Base-by-base conservation (phyloP, 2,888 invertebrate species). In the Lochmaea crataegi region DNA sequence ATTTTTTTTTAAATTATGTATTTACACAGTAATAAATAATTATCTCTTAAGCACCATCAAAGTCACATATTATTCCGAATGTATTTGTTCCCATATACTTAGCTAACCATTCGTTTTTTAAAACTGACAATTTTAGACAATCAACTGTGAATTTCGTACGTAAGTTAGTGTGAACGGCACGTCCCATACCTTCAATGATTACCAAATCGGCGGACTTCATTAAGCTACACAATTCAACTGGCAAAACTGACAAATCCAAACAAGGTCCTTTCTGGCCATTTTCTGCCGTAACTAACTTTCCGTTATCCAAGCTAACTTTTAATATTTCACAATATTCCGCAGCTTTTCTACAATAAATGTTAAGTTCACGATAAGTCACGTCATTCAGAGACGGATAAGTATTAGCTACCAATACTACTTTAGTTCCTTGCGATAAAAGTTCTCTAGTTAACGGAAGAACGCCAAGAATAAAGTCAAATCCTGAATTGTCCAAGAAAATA, bases 401-500 rank as follows among this genome's bases (percentile, higher is more conserved):
- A 88, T 98, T 99, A 45, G 97, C 97, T 88, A 97, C 96, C 65
- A 98, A 88, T 81, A 98, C 93, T 78, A 98, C 95, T 87, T 94
- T 93, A 10, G 97, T 96, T 68, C 95, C 95, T 79, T 94, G 89
- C 75, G 91, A 90, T 32, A 98, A 86, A 67, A 96, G 88, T 85
- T 97, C 96, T 81, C 97, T 89, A 0, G 93, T 94, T 86, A 98
- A 95, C 16, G 98, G 98, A 77, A 99, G 87, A 74, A 98, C 92
- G 26, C 98, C 98, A 72, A 98, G 89, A 68, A 98, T 91, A 83
- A 98, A 93, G 88, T 99, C 98, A 72, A 96, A 93, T 11, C 98
- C 99, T 84, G 97, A 96, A 86, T 99, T 99, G 85, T 99, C 98
- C 64, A 97, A 95, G 89, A 99, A 99, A 80, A 99, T 92, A 32